A percentile compares a stretch with the other conserved stretches of the same genome.
These are phyloP conservation scores for Chrysogorgia sp. DNA, from an alignment of 92 coral and sea anemone genomes.

Conservation along the genomic window DNA sequence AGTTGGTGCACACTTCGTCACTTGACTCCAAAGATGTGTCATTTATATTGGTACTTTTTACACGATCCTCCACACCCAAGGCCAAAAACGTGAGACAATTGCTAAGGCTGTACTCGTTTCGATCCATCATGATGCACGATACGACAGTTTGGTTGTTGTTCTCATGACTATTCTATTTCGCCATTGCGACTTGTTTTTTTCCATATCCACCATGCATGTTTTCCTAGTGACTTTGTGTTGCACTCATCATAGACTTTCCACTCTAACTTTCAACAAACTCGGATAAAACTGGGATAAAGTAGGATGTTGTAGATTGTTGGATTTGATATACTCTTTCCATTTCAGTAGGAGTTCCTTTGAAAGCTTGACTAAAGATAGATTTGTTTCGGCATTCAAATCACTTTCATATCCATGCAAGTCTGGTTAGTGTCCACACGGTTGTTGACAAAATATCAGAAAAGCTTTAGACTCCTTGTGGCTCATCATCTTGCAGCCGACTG, in stretches of 20 bases:
- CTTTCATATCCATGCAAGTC: conserved; percentile 37
- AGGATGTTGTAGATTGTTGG: background rate
- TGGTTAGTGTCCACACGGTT: conserved; percentile 43
- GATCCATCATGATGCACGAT: no score
- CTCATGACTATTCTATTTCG: background rate
- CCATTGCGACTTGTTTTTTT: background rate
- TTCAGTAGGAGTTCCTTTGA: conserved; percentile 43
- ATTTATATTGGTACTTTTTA: no score
- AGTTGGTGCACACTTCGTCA: no score
- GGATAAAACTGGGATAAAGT: conserved; percentile 34
- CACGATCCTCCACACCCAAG: no score
- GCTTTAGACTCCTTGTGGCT: conserved; percentile 31
- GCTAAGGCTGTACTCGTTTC: no score
- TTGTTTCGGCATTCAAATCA: conserved; percentile 48
- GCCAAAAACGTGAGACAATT: no score
- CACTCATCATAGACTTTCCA: conserved; percentile 57
- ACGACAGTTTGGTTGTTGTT: no score
- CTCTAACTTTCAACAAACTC: conserved; percentile 38
- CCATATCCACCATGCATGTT: background rate
- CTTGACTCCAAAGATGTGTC: no score
- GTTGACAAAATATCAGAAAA: conserved; percentile 48
- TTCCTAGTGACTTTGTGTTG: background rate
- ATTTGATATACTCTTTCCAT: conserved; percentile 38
- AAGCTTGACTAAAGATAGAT: conserved; percentile 43
- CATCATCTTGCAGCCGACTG: conserved; percentile 40